These are phyloP conservation scores for Lepilemur septentrionalis DNA, from an alignment of 2,797 vertebrate genomes.

Conservation along the genomic window DNA sequence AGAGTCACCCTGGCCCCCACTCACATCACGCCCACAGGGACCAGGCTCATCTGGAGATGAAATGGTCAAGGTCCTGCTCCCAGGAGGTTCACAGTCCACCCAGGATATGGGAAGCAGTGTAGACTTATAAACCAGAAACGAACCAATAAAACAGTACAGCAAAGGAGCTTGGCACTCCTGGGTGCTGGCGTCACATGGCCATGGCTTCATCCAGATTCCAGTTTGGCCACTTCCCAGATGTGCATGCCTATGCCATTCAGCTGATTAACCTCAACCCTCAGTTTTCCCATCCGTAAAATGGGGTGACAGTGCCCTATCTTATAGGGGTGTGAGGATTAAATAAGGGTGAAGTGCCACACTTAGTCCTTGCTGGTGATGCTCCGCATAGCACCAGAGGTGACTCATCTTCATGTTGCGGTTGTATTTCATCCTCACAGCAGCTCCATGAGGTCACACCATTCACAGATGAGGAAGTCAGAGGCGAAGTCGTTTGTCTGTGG, in stretches of 20 bases:
- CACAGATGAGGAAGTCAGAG: neutral
- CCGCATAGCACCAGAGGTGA: neutral
- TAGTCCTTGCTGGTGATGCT: neutral
- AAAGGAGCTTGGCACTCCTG: neutral
- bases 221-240: neutral
- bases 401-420: neutral
- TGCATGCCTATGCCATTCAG: neutral
- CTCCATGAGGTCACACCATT: neutral
- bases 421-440: neutral
- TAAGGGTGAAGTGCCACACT: neutral
- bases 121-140: neutral
- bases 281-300: neutral
- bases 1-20: neutral
- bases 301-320: neutral
- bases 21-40: neutral
- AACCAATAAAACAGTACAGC: conserved; percentile 2
- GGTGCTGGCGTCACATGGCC: neutral
- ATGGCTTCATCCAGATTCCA: neutral
- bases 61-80: neutral
- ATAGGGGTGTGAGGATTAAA: neutral
- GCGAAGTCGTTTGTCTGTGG: neutral
- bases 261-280: neutral
- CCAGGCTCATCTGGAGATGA: neutral
- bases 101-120: neutral
- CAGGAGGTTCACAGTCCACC: neutral